Percentiles rank a stretch among this genome's conserved stretches.
Evolutionary conservation across 1,140 invertebrate species (phyloP).

Genomic region (Brachystomella parvula): DNA sequence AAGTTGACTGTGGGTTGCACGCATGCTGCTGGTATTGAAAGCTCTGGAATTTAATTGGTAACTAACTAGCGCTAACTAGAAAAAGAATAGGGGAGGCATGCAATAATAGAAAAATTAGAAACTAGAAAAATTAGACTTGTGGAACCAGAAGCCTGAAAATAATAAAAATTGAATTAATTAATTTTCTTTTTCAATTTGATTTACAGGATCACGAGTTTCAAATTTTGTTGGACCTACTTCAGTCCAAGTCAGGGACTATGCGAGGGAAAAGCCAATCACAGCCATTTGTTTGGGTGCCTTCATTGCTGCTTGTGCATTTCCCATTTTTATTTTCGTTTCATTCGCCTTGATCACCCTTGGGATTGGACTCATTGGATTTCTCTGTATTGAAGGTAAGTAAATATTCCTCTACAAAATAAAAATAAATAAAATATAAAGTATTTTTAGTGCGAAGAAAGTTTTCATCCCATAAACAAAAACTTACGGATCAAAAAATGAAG

Average conservation of each 20-base stretch:
- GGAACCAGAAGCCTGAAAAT: too few species aligned
- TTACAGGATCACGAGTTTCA: not conserved
- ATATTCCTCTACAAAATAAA: not conserved
- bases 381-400: conserved; percentile 11
- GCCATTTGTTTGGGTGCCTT: not conserved
- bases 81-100: too few species aligned
- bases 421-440: not conserved
- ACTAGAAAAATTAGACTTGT: too few species aligned
- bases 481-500: not conserved
- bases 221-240: conserved; percentile 4
- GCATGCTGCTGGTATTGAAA: too few species aligned
- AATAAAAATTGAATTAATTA: too few species aligned
- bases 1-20: too few species aligned
- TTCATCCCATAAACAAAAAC: not conserved
- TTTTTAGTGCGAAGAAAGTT: too few species aligned
- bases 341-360: conserved; percentile 2
- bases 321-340: not conserved
- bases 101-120: too few species aligned
- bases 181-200: too few species aligned
- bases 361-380: not conserved
- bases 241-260: not conserved
- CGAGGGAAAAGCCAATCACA: not conserved
- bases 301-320: not conserved
- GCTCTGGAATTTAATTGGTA: too few species aligned
- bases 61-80: too few species aligned